Percentiles rank a stretch among this genome's conserved stretches.
Conservation (phyloP, 2,797 vertebrate genomes). For the Vultur gryphus region DNA sequence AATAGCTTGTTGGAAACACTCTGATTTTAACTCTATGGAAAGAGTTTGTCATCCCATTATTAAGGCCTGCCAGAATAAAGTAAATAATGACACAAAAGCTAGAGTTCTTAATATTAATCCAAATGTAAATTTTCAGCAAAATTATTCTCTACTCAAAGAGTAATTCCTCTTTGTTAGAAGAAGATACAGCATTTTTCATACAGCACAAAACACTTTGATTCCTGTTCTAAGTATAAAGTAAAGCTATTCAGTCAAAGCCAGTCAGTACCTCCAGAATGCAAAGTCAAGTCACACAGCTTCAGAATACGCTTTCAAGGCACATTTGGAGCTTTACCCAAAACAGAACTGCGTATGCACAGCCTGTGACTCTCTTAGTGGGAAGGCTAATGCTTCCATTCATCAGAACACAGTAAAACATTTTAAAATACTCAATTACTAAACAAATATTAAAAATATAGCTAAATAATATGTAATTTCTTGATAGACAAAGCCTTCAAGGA, state of each 20-base stretch:
- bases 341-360: neutral
- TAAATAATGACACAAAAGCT: constrained; percentile 23
- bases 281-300: neutral
- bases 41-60: neutral
- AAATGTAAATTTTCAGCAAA: constrained; percentile 24
- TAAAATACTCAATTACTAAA: neutral
- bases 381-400: neutral
- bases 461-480: neutral
- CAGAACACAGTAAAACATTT: neutral
- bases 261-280: neutral
- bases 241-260: neutral
- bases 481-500: neutral
- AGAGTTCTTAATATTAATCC: constrained; percentile 2
- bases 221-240: neutral
- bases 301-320: neutral
- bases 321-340: neutral
- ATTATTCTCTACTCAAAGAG: neutral
- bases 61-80: constrained; percentile 7
- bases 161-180: neutral
- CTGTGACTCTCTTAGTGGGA: neutral
- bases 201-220: neutral
- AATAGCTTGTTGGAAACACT: neutral
- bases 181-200: neutral
- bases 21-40: constrained; percentile 7
- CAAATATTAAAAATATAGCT: neutral